Evolutionary conservation across 53 echinoderm and acorn worm species (phyloP), one percentile per base, ranked within the genome.

Genomic region (Holothuria leucospilota): DNA sequence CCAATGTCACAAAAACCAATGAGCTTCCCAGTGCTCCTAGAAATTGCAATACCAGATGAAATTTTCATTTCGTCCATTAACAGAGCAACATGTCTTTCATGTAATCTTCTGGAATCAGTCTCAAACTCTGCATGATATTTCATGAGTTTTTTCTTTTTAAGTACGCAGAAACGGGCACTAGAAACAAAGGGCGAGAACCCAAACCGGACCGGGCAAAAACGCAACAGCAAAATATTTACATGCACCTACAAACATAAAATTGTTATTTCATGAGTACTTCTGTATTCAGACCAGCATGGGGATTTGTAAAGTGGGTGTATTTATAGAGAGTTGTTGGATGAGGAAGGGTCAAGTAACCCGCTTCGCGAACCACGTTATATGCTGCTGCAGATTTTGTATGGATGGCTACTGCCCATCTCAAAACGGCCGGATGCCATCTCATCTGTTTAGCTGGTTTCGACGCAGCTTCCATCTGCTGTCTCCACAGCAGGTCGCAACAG

Each of bases 391-490:
- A 90, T 49, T 86, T 90, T 6, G 80, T 61, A 58, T 86, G 86
- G 4, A 86, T 38, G 8, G 90, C 90, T 18, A 86, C 62, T 20
- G 78, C 85, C 58, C 87, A 86, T 24, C 78, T 29, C 13, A 90
- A 49, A 29, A 90, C 70, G 23, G 71, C 59, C 39, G 90, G 90
- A 81, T 90, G 90, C 90, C 86, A 86, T 38, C 90, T 86, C 81
- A 85, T 86, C 13, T 40, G 77, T 21, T 60, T 86, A 4, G n/a
- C 3, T 5, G 85, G 72, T 28, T 13, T n/a, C 6, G 65, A 15
- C 5, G 20, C 20, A 5, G 69, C 65, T 29, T 89, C 86, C 63
- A 39, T 15, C 29, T 86, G 86, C 59, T 86, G 72, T 30, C 86
- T 51, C 86, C 90, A 89, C 28, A 89, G 46, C 24, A 86, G 49